phyloP scores from a whole-genome alignment of 2,797 vertebrate species.

The Microchirus variegatus region DNA sequence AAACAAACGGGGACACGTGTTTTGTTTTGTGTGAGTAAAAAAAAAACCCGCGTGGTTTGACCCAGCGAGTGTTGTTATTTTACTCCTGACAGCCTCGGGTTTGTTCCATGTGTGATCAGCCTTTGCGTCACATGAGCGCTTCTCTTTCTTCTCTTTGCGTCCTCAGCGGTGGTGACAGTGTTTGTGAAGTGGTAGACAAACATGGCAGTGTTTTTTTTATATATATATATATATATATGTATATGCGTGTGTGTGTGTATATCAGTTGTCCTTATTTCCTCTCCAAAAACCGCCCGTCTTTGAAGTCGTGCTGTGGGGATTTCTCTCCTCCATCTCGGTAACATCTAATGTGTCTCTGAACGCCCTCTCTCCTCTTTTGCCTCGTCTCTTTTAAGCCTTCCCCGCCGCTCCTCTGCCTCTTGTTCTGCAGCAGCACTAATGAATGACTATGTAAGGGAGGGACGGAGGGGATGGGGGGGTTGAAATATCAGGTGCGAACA shows the following conservation, averaged over 20 bases:
- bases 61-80: slow-evolving; percentile 4
- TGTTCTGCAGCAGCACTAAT: slow-evolving; percentile 21
- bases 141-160: slow-evolving; percentile 8
- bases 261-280: slow-evolving; percentile 66
- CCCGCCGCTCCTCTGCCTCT: slow-evolving; percentile 7
- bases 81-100: slow-evolving; percentile 15
- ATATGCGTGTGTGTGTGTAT: no score
- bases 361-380: slow-evolving; percentile 28
- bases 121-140: slow-evolving; percentile 1
- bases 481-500: slow-evolving; percentile 29
- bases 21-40: no score
- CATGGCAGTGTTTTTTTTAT: no score
- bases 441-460: no score
- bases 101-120: slow-evolving; percentile 22
- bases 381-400: slow-evolving; percentile 33
- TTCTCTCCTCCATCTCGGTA: slow-evolving; percentile 67
- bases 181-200: no score
- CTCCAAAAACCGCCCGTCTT: no score
- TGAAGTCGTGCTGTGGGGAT: slow-evolving; percentile 75
- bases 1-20: no score
- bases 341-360: slow-evolving; percentile 60
- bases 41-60: no score
- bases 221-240: no score
- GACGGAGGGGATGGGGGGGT: no score
- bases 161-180: slow-evolving; percentile 54